These are phyloP conservation scores for Platycercus adscitus DNA, from an alignment of 2,113 vertebrate species.

Conservation along the genomic window DNA sequence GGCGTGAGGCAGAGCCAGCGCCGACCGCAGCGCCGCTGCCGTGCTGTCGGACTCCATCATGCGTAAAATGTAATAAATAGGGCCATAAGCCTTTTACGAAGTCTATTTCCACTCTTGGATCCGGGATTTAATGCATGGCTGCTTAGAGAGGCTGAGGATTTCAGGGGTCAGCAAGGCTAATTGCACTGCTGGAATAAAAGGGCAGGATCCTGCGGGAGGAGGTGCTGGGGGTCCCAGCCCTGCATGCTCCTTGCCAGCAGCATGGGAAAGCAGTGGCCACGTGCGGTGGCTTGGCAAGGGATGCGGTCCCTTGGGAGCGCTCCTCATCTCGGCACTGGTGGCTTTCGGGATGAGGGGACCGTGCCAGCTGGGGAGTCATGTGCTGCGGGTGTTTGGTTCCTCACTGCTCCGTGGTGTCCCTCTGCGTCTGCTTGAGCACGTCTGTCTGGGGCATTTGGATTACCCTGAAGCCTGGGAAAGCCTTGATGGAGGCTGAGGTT, in stretches of 20 bases:
- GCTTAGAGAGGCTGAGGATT: constrained; percentile 74
- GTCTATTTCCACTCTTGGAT: constrained; percentile 79
- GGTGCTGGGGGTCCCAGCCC: neutral
- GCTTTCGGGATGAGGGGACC: neutral
- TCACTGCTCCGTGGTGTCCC: neutral
- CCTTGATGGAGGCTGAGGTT: neutral
- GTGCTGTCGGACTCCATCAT: constrained; percentile 26
- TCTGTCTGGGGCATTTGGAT: neutral
- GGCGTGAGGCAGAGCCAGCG: neutral
- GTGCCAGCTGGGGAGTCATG: neutral
- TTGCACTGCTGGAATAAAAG: constrained; percentile 72
- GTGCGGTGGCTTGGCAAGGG: fast-evolving
- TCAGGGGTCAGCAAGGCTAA: constrained; percentile 77
- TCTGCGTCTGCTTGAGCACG: neutral
- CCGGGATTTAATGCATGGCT: constrained; percentile 78
- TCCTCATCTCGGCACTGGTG: neutral
- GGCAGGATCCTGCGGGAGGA: neutral
- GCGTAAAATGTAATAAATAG: constrained; percentile 75
- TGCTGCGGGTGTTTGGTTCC: neutral
- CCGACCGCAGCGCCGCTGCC: neutral
- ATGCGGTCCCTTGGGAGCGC: neutral
- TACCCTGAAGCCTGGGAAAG: neutral
- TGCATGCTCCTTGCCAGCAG: neutral
- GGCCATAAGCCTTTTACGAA: constrained; percentile 76
- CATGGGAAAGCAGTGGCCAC: neutral